Base-by-base conservation (phyloP, 2,797 vertebrate species). In the Oryzias sinensis region DNA sequence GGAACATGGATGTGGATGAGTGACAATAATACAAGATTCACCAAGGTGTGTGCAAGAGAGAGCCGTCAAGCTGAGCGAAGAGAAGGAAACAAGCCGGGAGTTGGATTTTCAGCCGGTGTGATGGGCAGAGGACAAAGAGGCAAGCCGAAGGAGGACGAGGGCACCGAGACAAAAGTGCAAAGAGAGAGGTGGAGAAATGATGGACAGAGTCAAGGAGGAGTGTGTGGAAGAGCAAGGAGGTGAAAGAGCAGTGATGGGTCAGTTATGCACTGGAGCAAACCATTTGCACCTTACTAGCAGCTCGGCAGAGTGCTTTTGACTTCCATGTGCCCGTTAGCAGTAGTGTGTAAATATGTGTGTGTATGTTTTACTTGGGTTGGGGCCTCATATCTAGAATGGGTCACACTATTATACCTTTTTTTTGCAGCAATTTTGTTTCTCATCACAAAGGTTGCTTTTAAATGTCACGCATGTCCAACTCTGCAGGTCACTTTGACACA, bases 281-380 rank as follows among this genome's bases (percentile, higher is more conserved):
- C 83, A 84, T 88, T 88, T 88, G 80, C 86, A 87, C 87, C 85
- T 87, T 77, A 57, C 84, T 67, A 72, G 69, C 74, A 75, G 61
- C 75, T 56, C 78, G 80, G 75, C 79, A 87, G 78, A 84, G 86
- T 84, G 78, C 65, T 71, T 66, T 76, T 70, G 79, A 73, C 74
- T 75, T 69, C 9, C 66, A 11, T 55, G 43, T 56, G 68, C 43
- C 66, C 60, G 44, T 56, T 61, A 29, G 56, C 22, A 5, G 7
- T 4, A 18, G 50, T 20, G 59, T 25, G 53, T 41, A 55, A 15
- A 45, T 51, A 53, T 58, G 37, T 29, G 63, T 53, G 24, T 61
- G 70, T 49, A 22, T 22, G 49, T 72, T 56, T 72, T 65, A 78
- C 72, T 76, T 6, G 49, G 68, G 70, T 68, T 22, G 42, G 18